Conservation (phyloP, 1,140 invertebrate species). For the Diabrotica undecimpunctata region DNA sequence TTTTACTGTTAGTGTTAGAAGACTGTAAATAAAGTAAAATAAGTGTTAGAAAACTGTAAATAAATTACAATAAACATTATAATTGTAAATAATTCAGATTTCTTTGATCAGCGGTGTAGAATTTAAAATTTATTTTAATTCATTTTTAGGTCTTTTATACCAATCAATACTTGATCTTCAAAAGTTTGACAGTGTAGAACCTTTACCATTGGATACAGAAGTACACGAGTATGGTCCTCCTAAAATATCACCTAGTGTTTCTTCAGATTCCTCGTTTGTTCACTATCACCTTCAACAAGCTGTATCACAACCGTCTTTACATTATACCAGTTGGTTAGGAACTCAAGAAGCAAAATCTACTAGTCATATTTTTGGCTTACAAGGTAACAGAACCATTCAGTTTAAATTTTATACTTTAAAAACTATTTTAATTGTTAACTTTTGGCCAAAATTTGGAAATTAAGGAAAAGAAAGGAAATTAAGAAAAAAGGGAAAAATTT, state of each 20-base stretch:
- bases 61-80: no score
- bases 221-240: not conserved
- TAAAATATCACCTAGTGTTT: constrained; percentile 1
- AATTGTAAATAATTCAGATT: no score
- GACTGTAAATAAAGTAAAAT: no score
- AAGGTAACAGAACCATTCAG: constrained; percentile 1
- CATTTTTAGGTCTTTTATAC: constrained; percentile 5
- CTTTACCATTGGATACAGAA: not conserved
- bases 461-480: no score
- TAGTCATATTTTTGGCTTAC: constrained; percentile 15
- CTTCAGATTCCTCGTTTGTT: constrained; percentile 6
- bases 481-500: no score
- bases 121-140: not conserved
- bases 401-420: not conserved
- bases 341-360: not conserved
- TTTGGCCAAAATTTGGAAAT: no score
- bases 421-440: no score
- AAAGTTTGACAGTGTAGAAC: not conserved
- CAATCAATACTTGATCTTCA: constrained; percentile 5
- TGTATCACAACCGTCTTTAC: not conserved
- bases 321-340: constrained; percentile 4
- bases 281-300: constrained; percentile 6
- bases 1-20: no score
- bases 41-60: no score
- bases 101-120: no score